Evolutionary conservation across 2,888 invertebrate genomes (phyloP).

Genomic region (Palloptera scutellata): DNA sequence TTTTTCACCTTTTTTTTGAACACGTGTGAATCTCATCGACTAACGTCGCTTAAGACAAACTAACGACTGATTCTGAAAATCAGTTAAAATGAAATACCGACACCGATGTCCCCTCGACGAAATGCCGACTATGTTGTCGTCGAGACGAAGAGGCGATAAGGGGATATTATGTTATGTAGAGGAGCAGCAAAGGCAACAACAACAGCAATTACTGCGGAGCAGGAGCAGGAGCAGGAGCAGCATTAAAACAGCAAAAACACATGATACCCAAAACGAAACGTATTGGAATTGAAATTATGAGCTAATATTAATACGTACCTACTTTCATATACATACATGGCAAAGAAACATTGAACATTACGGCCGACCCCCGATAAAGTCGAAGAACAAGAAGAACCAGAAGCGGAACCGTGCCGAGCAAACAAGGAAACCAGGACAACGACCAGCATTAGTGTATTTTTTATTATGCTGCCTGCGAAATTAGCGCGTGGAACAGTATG

Average conservation of each 20-base stretch:
- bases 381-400: too few species aligned
- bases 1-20: neutral
- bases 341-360: too few species aligned
- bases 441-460: too few species aligned
- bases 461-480: too few species aligned
- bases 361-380: too few species aligned
- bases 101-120: neutral
- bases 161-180: neutral
- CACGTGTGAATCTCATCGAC: slow-evolving; percentile 30
- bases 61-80: slow-evolving; percentile 49
- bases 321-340: too few species aligned
- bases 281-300: neutral
- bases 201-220: neutral
- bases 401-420: too few species aligned
- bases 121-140: slow-evolving; percentile 1
- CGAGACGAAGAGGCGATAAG: neutral
- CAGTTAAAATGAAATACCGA: slow-evolving; percentile 21
- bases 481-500: too few species aligned
- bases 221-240: neutral
- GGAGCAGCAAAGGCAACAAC: neutral
- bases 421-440: too few species aligned
- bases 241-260: neutral
- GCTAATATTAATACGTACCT: neutral
- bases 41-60: slow-evolving; percentile 57
- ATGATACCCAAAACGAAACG: neutral